These are phyloP conservation scores for Beaufortia kweichowensis DNA, from an alignment of 2,113 vertebrate species.

Conservation along the genomic window DNA sequence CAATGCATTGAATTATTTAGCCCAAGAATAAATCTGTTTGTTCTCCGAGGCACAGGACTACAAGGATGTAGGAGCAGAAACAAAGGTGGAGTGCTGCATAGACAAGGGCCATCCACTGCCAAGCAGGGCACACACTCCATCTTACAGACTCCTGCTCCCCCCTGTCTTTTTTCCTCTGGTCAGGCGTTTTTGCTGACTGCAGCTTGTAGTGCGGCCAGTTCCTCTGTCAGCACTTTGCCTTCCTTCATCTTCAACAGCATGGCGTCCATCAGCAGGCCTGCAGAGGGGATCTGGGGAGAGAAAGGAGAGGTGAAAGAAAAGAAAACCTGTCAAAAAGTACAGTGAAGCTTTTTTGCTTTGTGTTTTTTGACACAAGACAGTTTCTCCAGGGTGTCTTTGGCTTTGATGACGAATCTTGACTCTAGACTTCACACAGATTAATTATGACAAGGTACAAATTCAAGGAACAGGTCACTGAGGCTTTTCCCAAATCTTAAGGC, in stretches of 20 bases:
- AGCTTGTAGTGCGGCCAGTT: slow-evolving; percentile 79
- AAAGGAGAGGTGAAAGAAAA: slow-evolving; percentile 63
- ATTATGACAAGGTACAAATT: slow-evolving; percentile 36
- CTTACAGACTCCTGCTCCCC: slow-evolving; percentile 26
- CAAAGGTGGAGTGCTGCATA: slow-evolving; percentile 15
- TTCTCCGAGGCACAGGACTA: neutral
- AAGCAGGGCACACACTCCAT: slow-evolving; percentile 59
- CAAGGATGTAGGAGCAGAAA: neutral
- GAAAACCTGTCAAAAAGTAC: slow-evolving; percentile 67
- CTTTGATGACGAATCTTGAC: slow-evolving; percentile 24
- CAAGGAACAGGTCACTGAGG: slow-evolving; percentile 23
- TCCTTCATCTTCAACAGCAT: slow-evolving; percentile 89
- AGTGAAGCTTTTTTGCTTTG: slow-evolving; percentile 50
- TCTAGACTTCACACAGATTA: slow-evolving; percentile 7
- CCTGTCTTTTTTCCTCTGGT: slow-evolving; percentile 63
- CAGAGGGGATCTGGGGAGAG: slow-evolving; percentile 86
- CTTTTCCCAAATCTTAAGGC: slow-evolving; percentile 8
- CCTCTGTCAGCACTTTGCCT: slow-evolving; percentile 86
- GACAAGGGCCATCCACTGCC: slow-evolving; percentile 35
- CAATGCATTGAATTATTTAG: neutral
- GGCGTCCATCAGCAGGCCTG: slow-evolving; percentile 83
- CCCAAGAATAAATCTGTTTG: neutral
- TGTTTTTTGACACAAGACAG: slow-evolving; percentile 32
- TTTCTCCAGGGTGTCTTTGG: slow-evolving; percentile 27
- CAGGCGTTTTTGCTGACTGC: slow-evolving; percentile 74